Evolutionary conservation across 2,888 invertebrate genomes (phyloP).

Genomic region (Agrypnus murinus): DNA sequence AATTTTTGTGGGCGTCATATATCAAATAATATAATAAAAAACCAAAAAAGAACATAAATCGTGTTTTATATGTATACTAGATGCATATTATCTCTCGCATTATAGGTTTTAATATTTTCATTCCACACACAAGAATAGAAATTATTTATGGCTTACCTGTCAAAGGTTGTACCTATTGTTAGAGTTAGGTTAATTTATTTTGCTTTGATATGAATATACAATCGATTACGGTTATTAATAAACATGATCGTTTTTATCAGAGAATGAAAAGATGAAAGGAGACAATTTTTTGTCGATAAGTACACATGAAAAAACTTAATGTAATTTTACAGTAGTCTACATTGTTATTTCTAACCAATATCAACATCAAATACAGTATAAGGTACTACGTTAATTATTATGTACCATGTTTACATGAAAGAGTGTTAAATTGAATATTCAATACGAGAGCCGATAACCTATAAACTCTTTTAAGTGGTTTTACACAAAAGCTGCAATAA

Average conservation of each 20-base stretch:
- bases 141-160: conserved; percentile 35
- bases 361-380: too few relatives aligned
- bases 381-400: too few relatives aligned
- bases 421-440: too few relatives aligned
- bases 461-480: too few relatives aligned
- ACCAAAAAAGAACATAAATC: conserved; percentile 34
- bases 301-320: too few relatives aligned
- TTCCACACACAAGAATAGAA: conserved; percentile 32
- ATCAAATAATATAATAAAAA: conserved; percentile 39
- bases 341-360: too few relatives aligned
- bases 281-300: too few relatives aligned
- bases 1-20: conserved; percentile 38
- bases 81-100: conserved; percentile 24
- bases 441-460: too few relatives aligned
- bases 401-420: too few relatives aligned
- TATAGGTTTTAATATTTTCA: conserved; percentile 31
- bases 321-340: too few relatives aligned
- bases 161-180: conserved; percentile 33
- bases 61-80: conserved; percentile 4
- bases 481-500: too few relatives aligned
- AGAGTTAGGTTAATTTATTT: conserved; percentile 26
- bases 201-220: conserved; percentile 19
- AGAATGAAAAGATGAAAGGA: too few relatives aligned
- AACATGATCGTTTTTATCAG: background rate
- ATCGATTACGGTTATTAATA: conserved; percentile 41